A percentile compares a stretch with the other conserved stretches of the same genome.
These are phyloP conservation scores for Holotrichia oblita DNA, from an alignment of 1,140 invertebrate genomes.

Conservation along the genomic window DNA sequence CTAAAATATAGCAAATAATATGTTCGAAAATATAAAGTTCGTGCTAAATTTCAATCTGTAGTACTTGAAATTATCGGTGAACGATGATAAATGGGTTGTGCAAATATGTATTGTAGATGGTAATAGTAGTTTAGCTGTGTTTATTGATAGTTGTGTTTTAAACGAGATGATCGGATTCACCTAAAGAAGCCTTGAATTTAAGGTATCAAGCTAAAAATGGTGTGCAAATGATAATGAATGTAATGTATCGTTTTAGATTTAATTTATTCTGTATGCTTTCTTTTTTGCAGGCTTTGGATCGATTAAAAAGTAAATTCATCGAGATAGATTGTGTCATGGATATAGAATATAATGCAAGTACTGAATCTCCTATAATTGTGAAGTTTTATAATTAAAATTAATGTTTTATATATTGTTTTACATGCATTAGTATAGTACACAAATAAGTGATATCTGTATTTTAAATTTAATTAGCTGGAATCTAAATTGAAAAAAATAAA, in stretches of 20 bases:
- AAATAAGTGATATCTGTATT: too few species aligned
- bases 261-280: not conserved
- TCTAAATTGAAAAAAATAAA: too few species aligned
- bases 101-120: conserved; percentile 51
- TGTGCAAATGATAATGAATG: conserved; percentile 32
- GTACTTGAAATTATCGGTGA: conserved; percentile 50
- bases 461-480: too few species aligned
- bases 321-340: conserved; percentile 36
- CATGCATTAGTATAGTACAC: too few species aligned
- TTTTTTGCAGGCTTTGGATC: conserved; percentile 27
- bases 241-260: conserved; percentile 14
- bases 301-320: not conserved
- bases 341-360: conserved; percentile 16
- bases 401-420: too few species aligned
- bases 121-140: conserved; percentile 42
- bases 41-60: conserved; percentile 53
- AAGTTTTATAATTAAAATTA: not conserved
- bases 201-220: conserved; percentile 45
- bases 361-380: conserved; percentile 25
- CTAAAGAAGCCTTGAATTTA: conserved; percentile 45
- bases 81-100: conserved; percentile 45
- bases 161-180: conserved; percentile 45
- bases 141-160: conserved; percentile 50
- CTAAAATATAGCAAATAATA: conserved; percentile 32
- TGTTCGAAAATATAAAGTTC: conserved; percentile 50